Percentiles rank a stretch among this genome's conserved stretches.
phyloP scores from a whole-genome alignment of 2,797 vertebrate genomes.

The Pipistrellus pygmaeus region DNA sequence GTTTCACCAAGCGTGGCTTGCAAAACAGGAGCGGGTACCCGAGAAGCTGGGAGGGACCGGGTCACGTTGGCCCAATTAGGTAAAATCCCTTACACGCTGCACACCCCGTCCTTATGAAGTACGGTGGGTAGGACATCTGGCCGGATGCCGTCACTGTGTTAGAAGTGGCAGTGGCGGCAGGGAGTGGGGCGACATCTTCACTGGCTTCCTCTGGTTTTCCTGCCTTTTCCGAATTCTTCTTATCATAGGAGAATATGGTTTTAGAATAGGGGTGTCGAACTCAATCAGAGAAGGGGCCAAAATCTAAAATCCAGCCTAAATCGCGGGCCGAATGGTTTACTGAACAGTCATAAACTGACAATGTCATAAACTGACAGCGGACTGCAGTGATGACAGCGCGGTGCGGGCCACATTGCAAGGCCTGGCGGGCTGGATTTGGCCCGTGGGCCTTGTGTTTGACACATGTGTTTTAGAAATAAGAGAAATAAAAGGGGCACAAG shows the following conservation, averaged over 20 bases:
- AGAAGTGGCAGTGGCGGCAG: background rate
- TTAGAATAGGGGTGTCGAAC: too few relatives aligned
- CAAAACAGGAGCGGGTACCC: constrained; percentile 54
- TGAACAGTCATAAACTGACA: too few relatives aligned
- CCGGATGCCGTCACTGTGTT: background rate
- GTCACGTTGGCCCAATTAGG: constrained; percentile 71
- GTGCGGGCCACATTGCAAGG: too few relatives aligned
- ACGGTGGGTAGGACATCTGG: background rate
- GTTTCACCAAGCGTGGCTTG: constrained; percentile 59
- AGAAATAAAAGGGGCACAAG: background rate
- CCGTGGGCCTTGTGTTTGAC: too few relatives aligned
- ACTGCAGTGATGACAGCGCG: too few relatives aligned
- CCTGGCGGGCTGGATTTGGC: too few relatives aligned
- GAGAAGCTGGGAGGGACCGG: background rate
- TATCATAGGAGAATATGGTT: background rate
- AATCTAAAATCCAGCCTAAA: too few relatives aligned
- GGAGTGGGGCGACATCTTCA: background rate
- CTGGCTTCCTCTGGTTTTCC: constrained; percentile 15
- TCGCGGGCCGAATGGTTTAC: too few relatives aligned
- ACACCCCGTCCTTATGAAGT: background rate
- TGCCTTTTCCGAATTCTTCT: background rate
- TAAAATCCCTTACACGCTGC: constrained; percentile 66
- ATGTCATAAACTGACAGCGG: too few relatives aligned
- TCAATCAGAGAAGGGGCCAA: too few relatives aligned
- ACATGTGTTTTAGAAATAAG: constrained; percentile 24